Conservation (phyloP, 2,888 invertebrate species). For the Stegophylla sp. region DNA sequence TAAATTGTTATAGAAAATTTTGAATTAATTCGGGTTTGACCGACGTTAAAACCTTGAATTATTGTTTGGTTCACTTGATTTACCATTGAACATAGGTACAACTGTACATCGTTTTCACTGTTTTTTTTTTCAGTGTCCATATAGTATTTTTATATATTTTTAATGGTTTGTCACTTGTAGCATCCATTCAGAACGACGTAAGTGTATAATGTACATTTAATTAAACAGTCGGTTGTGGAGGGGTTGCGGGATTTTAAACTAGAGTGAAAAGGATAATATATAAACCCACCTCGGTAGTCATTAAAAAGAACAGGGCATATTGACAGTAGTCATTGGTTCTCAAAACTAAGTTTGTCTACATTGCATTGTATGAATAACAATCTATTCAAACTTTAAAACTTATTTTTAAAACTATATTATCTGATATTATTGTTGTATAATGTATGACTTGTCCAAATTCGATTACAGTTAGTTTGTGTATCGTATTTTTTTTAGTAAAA, state of each 20-base stretch:
- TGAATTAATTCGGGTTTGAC: background rate
- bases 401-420: too few relatives aligned
- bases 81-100: background rate
- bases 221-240: conserved; percentile 12
- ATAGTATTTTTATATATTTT: conserved; percentile 1
- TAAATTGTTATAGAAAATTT: background rate
- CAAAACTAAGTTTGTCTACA: background rate
- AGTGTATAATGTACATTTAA: conserved; percentile 45
- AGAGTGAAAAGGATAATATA: conserved; percentile 10
- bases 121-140: background rate
- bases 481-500: too few relatives aligned
- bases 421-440: too few relatives aligned
- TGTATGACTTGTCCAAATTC: too few relatives aligned
- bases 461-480: too few relatives aligned
- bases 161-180: conserved; percentile 16
- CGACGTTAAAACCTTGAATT: background rate
- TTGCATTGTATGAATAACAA: background rate
- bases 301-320: conserved; percentile 28
- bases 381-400: too few relatives aligned
- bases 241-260: conserved; percentile 2
- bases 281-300: background rate
- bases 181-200: background rate
- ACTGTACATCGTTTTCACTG: background rate
- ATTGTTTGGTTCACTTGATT: background rate
- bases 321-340: conserved; percentile 46